Percentiles rank a stretch among this genome's conserved stretches.
phyloP scores from a whole-genome alignment of 2,113 vertebrate genomes.

The Tapirus terrestris region DNA sequence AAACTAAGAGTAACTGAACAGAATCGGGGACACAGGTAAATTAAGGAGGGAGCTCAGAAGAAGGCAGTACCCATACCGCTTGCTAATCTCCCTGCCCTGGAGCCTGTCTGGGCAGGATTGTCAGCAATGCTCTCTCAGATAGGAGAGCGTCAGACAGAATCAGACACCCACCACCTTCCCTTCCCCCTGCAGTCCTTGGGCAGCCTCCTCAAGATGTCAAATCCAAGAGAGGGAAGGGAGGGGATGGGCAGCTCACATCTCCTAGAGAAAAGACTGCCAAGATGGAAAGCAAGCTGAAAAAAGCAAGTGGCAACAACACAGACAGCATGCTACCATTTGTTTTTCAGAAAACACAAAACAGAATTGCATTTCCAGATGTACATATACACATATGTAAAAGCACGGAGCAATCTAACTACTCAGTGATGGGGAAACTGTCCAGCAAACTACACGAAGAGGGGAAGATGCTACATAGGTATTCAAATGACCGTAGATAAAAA shows the following conservation, averaged over 20 bases:
- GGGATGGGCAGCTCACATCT: background rate
- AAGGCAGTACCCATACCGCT: fast-evolving
- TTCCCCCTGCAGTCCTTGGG: background rate
- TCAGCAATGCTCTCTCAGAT: fast-evolving
- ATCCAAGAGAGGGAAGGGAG: background rate
- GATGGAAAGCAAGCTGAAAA: background rate
- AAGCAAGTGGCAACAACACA: background rate
- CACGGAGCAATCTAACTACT: fast-evolving
- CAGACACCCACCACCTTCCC: background rate
- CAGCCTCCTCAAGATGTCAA: background rate
- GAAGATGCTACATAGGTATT: fast-evolving
- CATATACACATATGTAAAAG: fast-evolving
- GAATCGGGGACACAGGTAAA: background rate
- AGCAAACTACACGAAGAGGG: fast-evolving
- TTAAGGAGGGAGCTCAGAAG: background rate
- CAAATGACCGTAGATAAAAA: background rate
- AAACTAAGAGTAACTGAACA: background rate
- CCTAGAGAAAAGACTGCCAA: background rate
- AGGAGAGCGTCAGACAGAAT: background rate
- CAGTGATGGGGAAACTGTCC: fast-evolving
- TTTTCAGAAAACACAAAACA: background rate
- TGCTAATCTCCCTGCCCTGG: too few species aligned
- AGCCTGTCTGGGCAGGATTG: background rate
- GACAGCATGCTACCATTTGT: background rate
- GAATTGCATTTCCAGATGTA: background rate